Base-by-base conservation (phyloP, 1,140 invertebrate genomes). In the Rhopalosiphum maidis region DNA sequence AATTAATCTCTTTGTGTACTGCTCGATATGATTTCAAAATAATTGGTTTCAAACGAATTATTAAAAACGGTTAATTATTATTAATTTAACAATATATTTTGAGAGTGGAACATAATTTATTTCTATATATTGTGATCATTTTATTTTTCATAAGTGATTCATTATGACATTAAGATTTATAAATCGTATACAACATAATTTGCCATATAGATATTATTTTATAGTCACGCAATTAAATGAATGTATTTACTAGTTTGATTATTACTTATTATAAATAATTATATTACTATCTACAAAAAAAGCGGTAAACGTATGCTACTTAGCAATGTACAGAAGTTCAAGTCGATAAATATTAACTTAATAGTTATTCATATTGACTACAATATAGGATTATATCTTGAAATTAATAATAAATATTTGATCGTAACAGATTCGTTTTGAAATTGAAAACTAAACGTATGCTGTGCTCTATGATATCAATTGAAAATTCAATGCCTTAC, bases 51-150 rank as follows among this genome's bases (percentile, higher is more conserved):
- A 41, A 85, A 77, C 15, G 15, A 77, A 77, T 83, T 83, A 83
- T 83, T 21, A 83, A 83, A 83, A 37, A 41, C 82, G 21, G 82
- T 83, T 83, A 83, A 83, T 83, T 83, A 21, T 83, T 83, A 83
- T 83, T 83, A 83, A 83, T 37, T 83, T 41, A 83, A 37, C 37
- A 37, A 83, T 83, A 22, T 83, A 41, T 41, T 37, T 7, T 37
- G 22, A 6, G 23, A 37, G 35, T 23, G 82, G 8, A 83, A 83
- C 22, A 83, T 83, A 41, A 41, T 41, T 83, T 22, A 83, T 83
- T 23, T 83, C 22, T 51, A 51, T 41, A 83, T 9, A 41, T 83
- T 22, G 21, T 8, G 35, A 83, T 83, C 8, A 83, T 83, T 83
- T 23, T 22, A 41, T 83, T 83, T 83, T 77, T 77, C 5, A 83